Evolutionary conservation across 2,113 vertebrate genomes (phyloP).

Genomic region (Chitala chitala): DNA sequence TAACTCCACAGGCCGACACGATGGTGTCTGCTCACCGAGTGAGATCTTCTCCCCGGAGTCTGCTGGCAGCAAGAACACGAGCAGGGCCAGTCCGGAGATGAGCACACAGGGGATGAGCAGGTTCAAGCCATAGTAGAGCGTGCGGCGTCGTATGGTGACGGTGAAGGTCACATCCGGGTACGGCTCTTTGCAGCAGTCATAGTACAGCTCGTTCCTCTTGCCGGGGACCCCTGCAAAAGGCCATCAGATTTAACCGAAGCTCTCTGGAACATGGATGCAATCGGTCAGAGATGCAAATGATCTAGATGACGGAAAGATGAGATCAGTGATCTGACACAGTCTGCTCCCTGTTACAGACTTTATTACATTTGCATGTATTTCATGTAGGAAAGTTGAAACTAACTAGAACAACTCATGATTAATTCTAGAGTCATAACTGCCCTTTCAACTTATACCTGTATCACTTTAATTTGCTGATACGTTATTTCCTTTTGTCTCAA

Average conservation of each 20-base stretch:
- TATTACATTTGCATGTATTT: not conserved
- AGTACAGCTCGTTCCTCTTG: constrained; percentile 80
- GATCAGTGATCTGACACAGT: not conserved
- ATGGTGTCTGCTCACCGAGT: constrained; percentile 48
- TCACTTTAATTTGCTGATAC: no score
- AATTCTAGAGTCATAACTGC: not conserved
- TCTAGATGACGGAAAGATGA: not conserved
- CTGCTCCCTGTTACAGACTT: no score
- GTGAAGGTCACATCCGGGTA: constrained; percentile 86
- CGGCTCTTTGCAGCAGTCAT: constrained; percentile 85
- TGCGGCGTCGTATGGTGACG: constrained; percentile 78
- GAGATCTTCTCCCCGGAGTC: constrained; percentile 87
- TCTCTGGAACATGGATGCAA: not conserved
- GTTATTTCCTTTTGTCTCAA: not conserved
- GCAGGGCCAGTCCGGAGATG: constrained; percentile 79
- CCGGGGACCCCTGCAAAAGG: constrained; percentile 67
- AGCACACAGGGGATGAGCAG: constrained; percentile 82
- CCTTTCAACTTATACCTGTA: not conserved
- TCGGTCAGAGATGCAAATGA: not conserved
- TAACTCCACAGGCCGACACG: no score
- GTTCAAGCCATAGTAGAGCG: constrained; percentile 84
- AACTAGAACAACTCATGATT: not conserved
- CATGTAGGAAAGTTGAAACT: not conserved
- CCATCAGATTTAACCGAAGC: not conserved
- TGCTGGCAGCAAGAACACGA: constrained; percentile 82